Evolutionary conservation across 92 coral and sea anemone species (phyloP).

Genomic region (Parazoanthus atlanticus): DNA sequence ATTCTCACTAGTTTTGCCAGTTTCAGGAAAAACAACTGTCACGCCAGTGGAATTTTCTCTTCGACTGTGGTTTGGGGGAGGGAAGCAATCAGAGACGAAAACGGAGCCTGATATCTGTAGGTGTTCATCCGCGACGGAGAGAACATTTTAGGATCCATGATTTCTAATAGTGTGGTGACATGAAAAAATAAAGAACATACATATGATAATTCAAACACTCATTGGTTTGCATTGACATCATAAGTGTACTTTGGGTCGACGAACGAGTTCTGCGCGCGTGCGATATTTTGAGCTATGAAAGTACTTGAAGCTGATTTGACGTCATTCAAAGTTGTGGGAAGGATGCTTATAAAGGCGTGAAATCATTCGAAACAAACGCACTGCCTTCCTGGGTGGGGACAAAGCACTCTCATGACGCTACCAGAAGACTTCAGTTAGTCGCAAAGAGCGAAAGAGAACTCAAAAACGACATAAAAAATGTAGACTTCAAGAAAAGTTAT

Average conservation of each 20-base stretch:
- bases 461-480: background rate
- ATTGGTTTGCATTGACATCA: background rate
- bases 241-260: background rate
- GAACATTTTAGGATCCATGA: background rate
- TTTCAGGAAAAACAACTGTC: background rate
- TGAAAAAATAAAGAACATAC: background rate
- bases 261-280: background rate
- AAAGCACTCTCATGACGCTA: background rate
- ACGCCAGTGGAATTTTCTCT: background rate
- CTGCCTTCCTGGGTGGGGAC: constrained; percentile 29
- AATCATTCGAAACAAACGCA: background rate
- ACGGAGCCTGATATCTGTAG: background rate
- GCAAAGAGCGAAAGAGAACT: background rate
- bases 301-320: constrained; percentile 24
- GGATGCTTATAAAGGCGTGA: constrained; percentile 14
- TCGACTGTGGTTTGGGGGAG: background rate
- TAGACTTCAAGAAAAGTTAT: background rate
- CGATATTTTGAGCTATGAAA: background rate
- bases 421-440: background rate
- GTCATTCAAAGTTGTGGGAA: constrained; percentile 16
- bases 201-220: background rate
- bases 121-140: background rate
- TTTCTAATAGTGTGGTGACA: background rate
- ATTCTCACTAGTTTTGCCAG: background rate
- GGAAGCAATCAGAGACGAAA: background rate